These are phyloP conservation scores for Gonocerus acuteangulatus DNA, from an alignment of 2,888 invertebrate species.

Conservation along the genomic window DNA sequence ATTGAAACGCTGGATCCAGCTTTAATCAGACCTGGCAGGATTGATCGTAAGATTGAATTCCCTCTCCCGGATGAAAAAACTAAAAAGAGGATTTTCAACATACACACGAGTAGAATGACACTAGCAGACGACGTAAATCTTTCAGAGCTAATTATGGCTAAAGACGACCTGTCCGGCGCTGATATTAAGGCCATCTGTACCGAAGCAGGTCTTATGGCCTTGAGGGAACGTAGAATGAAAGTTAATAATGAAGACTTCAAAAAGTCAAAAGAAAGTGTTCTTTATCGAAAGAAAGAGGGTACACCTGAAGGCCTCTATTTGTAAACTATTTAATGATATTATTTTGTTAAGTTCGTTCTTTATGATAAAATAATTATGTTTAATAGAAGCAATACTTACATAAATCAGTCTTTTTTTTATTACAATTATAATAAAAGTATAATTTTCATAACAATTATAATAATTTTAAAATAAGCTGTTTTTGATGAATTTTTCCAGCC, in stretches of 20 bases:
- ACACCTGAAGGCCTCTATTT: constrained; percentile 98
- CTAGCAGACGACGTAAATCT: constrained; percentile 93
- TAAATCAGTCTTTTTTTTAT: too few species aligned
- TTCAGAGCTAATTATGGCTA: constrained; percentile 96
- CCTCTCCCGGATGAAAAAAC: constrained; percentile 99
- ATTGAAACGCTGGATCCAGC: constrained; percentile 99
- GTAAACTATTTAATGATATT: constrained; percentile 51
- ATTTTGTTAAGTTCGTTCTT: background rate
- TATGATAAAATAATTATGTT: too few species aligned
- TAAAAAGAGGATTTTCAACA: constrained; percentile 90
- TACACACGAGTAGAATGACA: constrained; percentile 99
- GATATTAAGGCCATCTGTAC: constrained; percentile 99
- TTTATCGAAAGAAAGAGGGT: constrained; percentile 98
- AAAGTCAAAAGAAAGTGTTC: constrained; percentile 97
- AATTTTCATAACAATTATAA: too few species aligned
- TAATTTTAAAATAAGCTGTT: too few species aligned
- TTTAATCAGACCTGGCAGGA: constrained; percentile 94
- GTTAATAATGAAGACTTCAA: constrained; percentile 99
- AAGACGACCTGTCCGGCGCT: constrained; percentile 97
- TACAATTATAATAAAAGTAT: too few species aligned
- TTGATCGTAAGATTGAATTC: constrained; percentile 98
- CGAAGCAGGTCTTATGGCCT: constrained; percentile 95
- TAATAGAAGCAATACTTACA: too few species aligned
- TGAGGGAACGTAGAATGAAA: constrained; percentile 97
- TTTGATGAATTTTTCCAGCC: too few species aligned